Base-by-base conservation (phyloP, 1,140 invertebrate species). In the Pogonus chalceus region DNA sequence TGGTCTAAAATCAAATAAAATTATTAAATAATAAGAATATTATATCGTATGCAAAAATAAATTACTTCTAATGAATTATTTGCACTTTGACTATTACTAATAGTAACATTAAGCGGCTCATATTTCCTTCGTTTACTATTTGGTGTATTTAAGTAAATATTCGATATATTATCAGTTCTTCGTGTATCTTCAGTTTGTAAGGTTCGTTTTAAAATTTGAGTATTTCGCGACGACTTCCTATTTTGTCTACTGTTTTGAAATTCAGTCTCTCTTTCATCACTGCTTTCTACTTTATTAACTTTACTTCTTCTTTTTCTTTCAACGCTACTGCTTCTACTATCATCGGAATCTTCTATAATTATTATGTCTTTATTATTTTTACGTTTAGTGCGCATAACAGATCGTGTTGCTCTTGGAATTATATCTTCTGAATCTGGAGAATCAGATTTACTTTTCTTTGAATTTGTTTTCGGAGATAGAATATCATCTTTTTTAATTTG, bases 1-100 rank as follows among this genome's bases (percentile, higher is more conserved):
- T 47, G 55, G 58, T 51, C 63, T 58, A 31, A 7, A 14, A 31
- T 31, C 26, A 31, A 7, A 14, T 31, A 31, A 7, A 31, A 31
- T 7, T 31, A 14, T 31, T 43, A 43, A 18, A 43, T 43, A 43
- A 12, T 43, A 10, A 43, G 7, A 4, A 43, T 16, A 43, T 9
- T 12, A 43, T 10, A 43, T 18, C 26, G 26, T 31, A 14, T 14
- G 14, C 4, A 7, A 14, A 31, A 31, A 7, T 31, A 31, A 14
- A 4, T 4, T 31, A 31, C 26, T 31, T 7, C 4, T 14, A 31
- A 31, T 43, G 7, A 43, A n/a, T n/a, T 16, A 43, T 43, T 43
- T 43, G 9, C 3, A 7, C 7, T 9, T 43, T 43, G 37, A 18
- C 37, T 43, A 14, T 31, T 31, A 14, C 14, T 31, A 14, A 31